Conservation (phyloP, 2,797 vertebrate genomes). For the Chiroxiphia lanceolata region DNA sequence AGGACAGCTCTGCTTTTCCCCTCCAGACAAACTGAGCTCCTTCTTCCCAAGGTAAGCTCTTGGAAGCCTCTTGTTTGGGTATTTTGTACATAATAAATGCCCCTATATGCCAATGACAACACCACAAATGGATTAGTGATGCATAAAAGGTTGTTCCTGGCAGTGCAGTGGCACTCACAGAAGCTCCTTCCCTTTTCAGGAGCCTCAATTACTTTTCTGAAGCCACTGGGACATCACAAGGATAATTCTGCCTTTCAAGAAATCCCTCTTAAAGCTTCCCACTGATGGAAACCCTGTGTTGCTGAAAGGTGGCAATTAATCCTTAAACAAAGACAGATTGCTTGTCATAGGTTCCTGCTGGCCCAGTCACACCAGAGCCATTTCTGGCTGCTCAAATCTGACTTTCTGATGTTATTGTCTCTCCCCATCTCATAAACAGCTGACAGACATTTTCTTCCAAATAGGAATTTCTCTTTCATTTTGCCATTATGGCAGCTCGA, state of each 20-base stretch:
- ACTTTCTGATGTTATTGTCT: background rate
- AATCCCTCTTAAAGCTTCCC: background rate
- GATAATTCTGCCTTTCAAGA: background rate
- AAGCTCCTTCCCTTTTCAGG: background rate
- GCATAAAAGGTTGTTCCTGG: background rate
- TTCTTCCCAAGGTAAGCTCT: background rate
- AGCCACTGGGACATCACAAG: background rate
- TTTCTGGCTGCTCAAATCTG: background rate
- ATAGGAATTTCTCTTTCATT: background rate
- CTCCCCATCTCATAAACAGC: background rate
- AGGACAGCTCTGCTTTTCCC: background rate
- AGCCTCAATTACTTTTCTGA: background rate
- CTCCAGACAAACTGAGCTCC: background rate
- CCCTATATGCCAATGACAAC: background rate
- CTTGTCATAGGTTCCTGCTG: constrained; percentile 1
- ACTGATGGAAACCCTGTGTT: background rate
- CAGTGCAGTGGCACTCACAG: background rate
- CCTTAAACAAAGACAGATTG: background rate
- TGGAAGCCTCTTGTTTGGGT: background rate
- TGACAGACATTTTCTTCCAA: background rate
- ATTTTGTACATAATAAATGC: background rate
- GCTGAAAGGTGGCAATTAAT: constrained; percentile 30
- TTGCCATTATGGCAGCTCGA: background rate
- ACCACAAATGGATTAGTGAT: background rate
- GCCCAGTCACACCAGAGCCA: background rate